phyloP scores from a whole-genome alignment of 2,113 vertebrate species.

The Stegastes partitus region DNA sequence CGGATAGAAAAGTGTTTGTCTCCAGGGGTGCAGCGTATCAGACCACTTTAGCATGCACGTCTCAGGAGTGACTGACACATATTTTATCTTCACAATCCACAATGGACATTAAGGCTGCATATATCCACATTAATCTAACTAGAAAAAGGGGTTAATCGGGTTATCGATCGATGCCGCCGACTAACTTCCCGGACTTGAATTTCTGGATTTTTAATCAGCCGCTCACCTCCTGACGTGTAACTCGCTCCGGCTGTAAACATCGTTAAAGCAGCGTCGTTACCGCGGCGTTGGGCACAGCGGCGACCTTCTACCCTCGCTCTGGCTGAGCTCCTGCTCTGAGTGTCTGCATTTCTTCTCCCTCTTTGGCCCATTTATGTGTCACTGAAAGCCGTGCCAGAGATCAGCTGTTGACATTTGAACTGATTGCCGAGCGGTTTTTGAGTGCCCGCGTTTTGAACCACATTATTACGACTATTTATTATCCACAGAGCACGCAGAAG shows the following conservation, averaged over 20 bases:
- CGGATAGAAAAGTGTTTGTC: constrained; percentile 23
- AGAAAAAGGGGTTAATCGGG: constrained; percentile 28
- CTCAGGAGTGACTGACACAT: background rate
- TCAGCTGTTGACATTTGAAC: constrained; percentile 28
- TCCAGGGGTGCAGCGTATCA: constrained; percentile 10
- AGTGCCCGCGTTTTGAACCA: constrained; percentile 23
- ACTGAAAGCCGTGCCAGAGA: constrained; percentile 5
- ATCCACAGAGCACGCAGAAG: constrained; percentile 1
- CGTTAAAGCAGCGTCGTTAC: constrained; percentile 27
- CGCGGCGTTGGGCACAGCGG: constrained; percentile 3
- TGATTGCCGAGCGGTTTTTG: constrained; percentile 11
- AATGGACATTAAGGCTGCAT: constrained; percentile 20
- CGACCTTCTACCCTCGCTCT: constrained; percentile 25
- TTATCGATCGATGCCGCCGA: constrained; percentile 34
- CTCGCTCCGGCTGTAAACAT: constrained; percentile 12
- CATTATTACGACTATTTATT: constrained; percentile 10
- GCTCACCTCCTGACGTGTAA: background rate
- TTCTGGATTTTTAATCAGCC: background rate
- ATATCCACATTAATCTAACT: constrained; percentile 23
- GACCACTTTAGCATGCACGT: constrained; percentile 16
- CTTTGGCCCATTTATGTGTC: background rate
- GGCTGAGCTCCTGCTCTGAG: constrained; percentile 1
- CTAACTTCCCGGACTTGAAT: constrained; percentile 3
- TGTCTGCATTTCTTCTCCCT: constrained; percentile 4
- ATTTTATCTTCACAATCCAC: constrained; percentile 6